Evolutionary conservation across 1,140 invertebrate species (phyloP), one percentile per base, ranked within the genome.

Genomic region (Phymastichus coffea): DNA sequence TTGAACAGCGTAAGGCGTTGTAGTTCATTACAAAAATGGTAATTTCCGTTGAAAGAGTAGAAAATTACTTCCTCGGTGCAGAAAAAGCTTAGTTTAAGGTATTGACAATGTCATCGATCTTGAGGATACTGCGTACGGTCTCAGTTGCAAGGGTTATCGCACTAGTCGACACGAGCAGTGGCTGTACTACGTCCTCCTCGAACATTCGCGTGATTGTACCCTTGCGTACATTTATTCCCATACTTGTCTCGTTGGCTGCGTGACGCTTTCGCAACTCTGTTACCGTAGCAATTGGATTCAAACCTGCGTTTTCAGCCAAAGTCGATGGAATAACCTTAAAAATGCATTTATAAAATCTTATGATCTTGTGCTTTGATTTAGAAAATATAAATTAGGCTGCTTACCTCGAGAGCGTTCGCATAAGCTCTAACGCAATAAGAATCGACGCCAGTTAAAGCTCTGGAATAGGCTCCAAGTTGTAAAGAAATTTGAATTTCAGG

Each of bases 301-400:
- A 82, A n/a, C 98, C 97, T 22, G 97, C 97, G 80, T 99, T 99
- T 81, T 99, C 98, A n/a, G 98, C 95, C 51, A 99, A 81, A 3
- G 98, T 99, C 48, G 90, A 97, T 2, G 98, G 98, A 73, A 99
- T 93, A 3, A 79, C 66, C 76, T 78, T 7, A 33, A 33, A 33
- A 33, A 33, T 33, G 28, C 28, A 6, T n/a, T n/a, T n/a, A n/a
- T n/a, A n/a, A n/a, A 33, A 33, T 7, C 6, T 12, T 33, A 33
- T 7, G 28, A 33, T 33, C 6, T 33, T 33, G 12, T 33, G 12
- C 6, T 33, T 33, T 7, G 28, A 33, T 33, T 6, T 33, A 33
- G 6, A 7, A 7, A 33, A 33, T 33, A 7, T 6, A 33, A 7
- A 33, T 33, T 33, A n/a, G n/a, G n/a, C n/a, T n/a, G n/a, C n/a